These are phyloP conservation scores for Astyanax mexicanus DNA, from an alignment of 2,797 vertebrate species.

Conservation along the genomic window DNA sequence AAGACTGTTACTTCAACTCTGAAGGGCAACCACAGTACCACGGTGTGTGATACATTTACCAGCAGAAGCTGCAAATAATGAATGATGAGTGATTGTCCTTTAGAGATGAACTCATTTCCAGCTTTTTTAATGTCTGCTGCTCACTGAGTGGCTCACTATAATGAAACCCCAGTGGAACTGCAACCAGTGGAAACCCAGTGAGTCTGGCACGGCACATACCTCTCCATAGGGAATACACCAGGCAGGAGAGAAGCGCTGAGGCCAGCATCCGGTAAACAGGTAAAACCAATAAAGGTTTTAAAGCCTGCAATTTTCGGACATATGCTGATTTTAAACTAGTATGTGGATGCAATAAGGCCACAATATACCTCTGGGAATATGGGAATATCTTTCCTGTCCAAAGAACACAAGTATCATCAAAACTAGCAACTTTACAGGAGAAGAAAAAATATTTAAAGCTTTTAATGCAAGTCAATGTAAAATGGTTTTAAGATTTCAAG, in stretches of 20 bases:
- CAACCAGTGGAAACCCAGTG: slow-evolving; percentile 52
- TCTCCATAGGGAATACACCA: slow-evolving; percentile 50
- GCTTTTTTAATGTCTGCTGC: slow-evolving; percentile 40
- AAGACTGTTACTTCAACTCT: background rate
- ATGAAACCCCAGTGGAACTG: slow-evolving; percentile 59
- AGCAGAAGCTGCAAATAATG: background rate
- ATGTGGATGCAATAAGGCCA: background rate
- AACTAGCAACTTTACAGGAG: too few relatives aligned
- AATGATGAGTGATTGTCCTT: slow-evolving; percentile 23
- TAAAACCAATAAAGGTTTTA: slow-evolving; percentile 15
- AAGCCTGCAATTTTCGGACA: slow-evolving; percentile 5
- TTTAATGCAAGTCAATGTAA: too few relatives aligned
- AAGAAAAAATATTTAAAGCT: too few relatives aligned
- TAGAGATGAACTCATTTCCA: slow-evolving; percentile 17
- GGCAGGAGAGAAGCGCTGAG: slow-evolving; percentile 32
- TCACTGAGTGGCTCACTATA: slow-evolving; percentile 36
- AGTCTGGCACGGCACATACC: slow-evolving; percentile 23
- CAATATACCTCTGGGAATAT: background rate
- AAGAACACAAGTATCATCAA: too few relatives aligned
- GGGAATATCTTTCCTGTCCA: too few relatives aligned
- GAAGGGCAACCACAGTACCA: background rate
- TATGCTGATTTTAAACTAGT: slow-evolving; percentile 11
- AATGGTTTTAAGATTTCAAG: too few relatives aligned
- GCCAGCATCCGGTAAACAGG: slow-evolving; percentile 48
- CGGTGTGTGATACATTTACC: slow-evolving; percentile 10